Evolutionary conservation across 2,113 vertebrate species (phyloP).

Genomic region (Oxygymnocypris stewartii): DNA sequence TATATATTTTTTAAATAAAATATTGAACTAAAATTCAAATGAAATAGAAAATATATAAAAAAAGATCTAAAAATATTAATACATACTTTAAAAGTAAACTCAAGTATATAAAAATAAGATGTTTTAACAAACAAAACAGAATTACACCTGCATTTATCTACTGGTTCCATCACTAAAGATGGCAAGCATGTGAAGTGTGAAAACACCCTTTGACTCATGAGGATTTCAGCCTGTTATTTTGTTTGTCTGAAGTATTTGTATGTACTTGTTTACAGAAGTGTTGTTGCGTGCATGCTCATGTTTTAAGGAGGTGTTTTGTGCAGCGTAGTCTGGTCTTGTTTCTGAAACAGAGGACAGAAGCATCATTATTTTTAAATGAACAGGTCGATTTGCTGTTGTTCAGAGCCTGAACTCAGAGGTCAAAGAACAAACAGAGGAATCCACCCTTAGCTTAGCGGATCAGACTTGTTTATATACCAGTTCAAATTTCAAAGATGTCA

Average conservation of each 20-base stretch:
- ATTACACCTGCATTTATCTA: neutral
- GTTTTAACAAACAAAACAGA: neutral
- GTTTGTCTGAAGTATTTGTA: neutral
- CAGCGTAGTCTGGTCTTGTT: neutral
- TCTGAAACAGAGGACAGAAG: neutral
- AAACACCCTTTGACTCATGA: neutral
- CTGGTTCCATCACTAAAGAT: neutral
- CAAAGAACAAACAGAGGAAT: conserved; percentile 43
- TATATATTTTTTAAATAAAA: too few species aligned
- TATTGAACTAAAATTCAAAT: neutral
- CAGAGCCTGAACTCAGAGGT: conserved; percentile 30
- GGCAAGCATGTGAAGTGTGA: neutral
- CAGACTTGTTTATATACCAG: conserved; percentile 38
- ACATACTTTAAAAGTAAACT: neutral
- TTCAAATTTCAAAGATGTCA: conserved; percentile 40
- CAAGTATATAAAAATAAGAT: neutral
- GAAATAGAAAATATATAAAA: neutral
- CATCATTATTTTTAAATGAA: neutral
- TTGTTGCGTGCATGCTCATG: neutral
- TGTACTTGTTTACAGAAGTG: neutral
- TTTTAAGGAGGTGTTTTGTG: neutral
- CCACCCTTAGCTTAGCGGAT: conserved; percentile 23
- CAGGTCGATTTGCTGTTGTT: neutral
- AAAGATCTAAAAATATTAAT: neutral
- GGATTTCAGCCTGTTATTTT: neutral